These are phyloP conservation scores for Halichondria panicea DNA, from an alignment of 37 sponge, comb jelly and placozoan genomes.

Conservation along the genomic window DNA sequence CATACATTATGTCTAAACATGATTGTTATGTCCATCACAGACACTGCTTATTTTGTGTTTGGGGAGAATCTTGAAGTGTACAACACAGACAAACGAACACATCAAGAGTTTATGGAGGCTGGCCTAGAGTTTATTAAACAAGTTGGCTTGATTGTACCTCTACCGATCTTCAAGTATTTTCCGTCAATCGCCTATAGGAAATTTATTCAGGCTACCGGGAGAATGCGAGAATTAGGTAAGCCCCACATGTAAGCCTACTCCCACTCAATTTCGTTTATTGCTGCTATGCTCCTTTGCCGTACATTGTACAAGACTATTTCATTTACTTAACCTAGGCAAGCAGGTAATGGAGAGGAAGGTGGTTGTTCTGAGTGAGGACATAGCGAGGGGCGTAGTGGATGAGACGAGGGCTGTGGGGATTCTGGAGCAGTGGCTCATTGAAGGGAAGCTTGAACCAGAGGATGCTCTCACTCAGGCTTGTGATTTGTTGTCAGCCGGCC, in stretches of 20 bases:
- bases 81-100: not conserved
- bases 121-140: not conserved
- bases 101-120: not conserved
- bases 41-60: not conserved
- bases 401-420: constrained; percentile 1
- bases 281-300: too few relatives aligned
- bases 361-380: not conserved
- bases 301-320: too few relatives aligned
- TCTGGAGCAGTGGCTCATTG: constrained; percentile 55
- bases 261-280: too few relatives aligned
- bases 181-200: not conserved
- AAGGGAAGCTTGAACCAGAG: constrained; percentile 16
- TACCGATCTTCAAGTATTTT: constrained; percentile 6
- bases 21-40: not conserved
- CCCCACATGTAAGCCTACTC: too few relatives aligned
- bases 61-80: not conserved
- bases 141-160: not conserved
- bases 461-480: constrained; percentile 20
- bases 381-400: not conserved
- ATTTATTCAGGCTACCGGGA: not conserved
- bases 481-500: constrained; percentile 44
- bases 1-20: too few relatives aligned
- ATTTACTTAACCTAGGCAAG: not conserved
- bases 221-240: not conserved
- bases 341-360: not conserved